Conservation (phyloP, 2,888 invertebrate species). For the Syrista parreyssii region DNA sequence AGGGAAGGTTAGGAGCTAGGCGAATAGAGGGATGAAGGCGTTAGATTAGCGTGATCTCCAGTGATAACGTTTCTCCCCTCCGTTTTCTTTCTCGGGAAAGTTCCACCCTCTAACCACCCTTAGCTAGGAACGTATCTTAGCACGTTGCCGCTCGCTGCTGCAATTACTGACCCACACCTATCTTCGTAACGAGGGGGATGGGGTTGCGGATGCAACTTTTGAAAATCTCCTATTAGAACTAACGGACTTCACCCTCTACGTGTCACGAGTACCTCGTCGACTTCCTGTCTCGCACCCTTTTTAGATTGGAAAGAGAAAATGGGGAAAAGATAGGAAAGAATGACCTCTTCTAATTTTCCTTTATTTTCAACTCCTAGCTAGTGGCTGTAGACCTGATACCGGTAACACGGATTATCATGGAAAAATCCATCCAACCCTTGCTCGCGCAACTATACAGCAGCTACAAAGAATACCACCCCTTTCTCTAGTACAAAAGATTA, state of each 20-base stretch:
- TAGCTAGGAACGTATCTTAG: slow-evolving; percentile 36
- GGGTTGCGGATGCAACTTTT: slow-evolving; percentile 58
- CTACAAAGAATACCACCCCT: too few species aligned
- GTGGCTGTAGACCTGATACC: too few species aligned
- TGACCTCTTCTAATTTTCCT: not conserved
- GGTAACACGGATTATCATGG: too few species aligned
- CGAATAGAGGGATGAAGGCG: slow-evolving; percentile 36
- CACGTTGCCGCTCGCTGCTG: slow-evolving; percentile 49
- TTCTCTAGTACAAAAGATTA: too few species aligned
- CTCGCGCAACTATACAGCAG: too few species aligned
- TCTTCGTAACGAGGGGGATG: slow-evolving; percentile 48
- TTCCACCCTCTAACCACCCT: slow-evolving; percentile 9
- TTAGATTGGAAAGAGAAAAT: not conserved
- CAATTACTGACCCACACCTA: slow-evolving; percentile 52
- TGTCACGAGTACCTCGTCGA: slow-evolving; percentile 8
- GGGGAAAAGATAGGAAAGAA: not conserved
- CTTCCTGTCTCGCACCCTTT: slow-evolving; percentile 14
- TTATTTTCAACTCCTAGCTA: not conserved
- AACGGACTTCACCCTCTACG: slow-evolving; percentile 45
- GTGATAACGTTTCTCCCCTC: slow-evolving; percentile 56
- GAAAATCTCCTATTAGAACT: slow-evolving; percentile 64
- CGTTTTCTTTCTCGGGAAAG: slow-evolving; percentile 26
- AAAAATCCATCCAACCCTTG: too few species aligned
- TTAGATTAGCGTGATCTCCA: slow-evolving; percentile 65
- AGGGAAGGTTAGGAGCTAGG: too few species aligned